Base-by-base conservation (phyloP, 2,888 invertebrate species). In the Yponomeuta cagnagella region DNA sequence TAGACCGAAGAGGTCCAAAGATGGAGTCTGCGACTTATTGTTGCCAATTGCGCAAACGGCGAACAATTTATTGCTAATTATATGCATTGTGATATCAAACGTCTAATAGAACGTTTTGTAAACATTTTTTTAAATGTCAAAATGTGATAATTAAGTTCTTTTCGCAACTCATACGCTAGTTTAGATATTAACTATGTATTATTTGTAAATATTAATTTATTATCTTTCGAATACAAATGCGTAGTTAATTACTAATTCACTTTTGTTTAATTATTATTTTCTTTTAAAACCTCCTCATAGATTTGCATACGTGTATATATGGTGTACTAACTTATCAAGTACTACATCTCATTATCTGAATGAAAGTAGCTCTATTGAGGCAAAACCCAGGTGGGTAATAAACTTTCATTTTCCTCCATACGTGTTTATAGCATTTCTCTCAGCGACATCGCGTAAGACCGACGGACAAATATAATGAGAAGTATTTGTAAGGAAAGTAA, bases 21-120 rank as follows among this genome's bases (percentile, higher is more conserved):
- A 74, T 77, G 85, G 86, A 84, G 88, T 76, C 74, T 72, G 87
- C 82, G 90, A 90, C 89, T 90, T 91, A 91, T 91, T 91, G 82
- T 88, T 85, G 87, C 84, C 82, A 74, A 77, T 73, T 75, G 72
- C 78, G 74, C 74, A 31, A 74, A 76, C 76, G 73, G 72, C 71
- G 72, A 33, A 74, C 71, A 72, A 73, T 43, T 37, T 68, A 68
- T 43, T 23, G 23, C 68, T 68, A 52, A 52, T 68, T 68, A 48
- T 30, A 74, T 73, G 72, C 69, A 69, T 81, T 84, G 81, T 84
- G 80, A 81, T 84, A 83, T 64, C 33, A n/a, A 48, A 66, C 33
- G 63, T 67, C 15, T 31, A 33, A 66, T 31, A 5, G 31, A 23
- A 65, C 23, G 63, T 23, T 64, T 30, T 23, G 64, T 31, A 64